Evolutionary conservation across 1,140 invertebrate species (phyloP).

Genomic region (Orchestia grillus): DNA sequence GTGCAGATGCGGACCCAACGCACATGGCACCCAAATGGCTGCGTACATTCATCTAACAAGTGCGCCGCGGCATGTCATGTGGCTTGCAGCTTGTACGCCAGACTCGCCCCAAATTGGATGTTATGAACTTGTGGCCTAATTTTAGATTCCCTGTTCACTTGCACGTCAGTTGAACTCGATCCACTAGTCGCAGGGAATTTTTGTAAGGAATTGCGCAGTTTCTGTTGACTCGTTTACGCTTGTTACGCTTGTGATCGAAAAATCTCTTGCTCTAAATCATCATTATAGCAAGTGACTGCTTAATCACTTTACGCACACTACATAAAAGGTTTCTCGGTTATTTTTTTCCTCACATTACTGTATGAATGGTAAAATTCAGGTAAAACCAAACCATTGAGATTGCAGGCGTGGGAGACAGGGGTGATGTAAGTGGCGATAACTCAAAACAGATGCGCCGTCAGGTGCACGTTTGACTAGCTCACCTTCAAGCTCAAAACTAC

Average conservation of each 20-base stretch:
- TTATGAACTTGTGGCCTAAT: not conserved
- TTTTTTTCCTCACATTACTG: not conserved
- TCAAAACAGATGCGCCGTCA: slow-evolving; percentile 29
- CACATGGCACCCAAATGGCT: slow-evolving; percentile 31
- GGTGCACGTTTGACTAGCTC: not conserved
- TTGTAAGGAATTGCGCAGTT: not conserved
- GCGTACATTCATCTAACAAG: not conserved
- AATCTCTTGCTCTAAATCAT: not conserved
- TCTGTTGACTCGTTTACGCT: not conserved
- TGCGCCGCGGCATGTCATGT: not conserved
- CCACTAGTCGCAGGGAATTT: not conserved
- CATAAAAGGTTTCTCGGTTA: not conserved
- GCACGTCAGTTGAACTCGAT: not conserved
- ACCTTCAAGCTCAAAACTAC: not conserved
- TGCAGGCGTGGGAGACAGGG: not conserved
- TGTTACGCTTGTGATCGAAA: not conserved
- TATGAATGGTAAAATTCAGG: not conserved
- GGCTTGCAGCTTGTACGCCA: not conserved
- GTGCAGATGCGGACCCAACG: not conserved
- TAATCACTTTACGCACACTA: too few relatives aligned
- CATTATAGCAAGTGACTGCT: too few relatives aligned
- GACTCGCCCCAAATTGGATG: not conserved
- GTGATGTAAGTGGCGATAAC: not conserved
- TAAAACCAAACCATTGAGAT: not conserved
- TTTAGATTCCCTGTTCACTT: not conserved